A percentile compares a stretch with the other conserved stretches of the same genome.
Conservation (phyloP, 2,113 vertebrate genomes). For the Azemiops feae region DNA sequence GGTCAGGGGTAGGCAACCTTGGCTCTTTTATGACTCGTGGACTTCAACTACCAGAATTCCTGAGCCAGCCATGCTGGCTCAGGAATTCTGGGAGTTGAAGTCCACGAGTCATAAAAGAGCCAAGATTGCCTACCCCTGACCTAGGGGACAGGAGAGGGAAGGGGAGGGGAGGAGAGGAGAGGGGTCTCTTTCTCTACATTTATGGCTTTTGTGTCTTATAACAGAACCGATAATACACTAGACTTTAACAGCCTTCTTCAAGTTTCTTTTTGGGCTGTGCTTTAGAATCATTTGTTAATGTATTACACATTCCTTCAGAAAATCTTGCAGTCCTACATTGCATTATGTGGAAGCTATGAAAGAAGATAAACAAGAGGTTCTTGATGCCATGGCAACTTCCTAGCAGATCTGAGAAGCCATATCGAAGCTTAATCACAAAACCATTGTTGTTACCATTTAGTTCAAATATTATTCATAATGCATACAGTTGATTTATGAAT, state of each 20-base stretch:
- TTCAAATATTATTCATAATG: neutral
- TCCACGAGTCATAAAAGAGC: too few species aligned
- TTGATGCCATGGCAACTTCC: conserved; percentile 11
- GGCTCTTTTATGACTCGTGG: too few species aligned
- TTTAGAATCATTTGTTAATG: neutral
- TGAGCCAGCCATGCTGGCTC: too few species aligned
- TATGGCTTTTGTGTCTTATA: neutral
- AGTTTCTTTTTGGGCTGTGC: neutral
- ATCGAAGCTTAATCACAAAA: conserved; percentile 41
- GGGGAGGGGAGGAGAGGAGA: too few species aligned
- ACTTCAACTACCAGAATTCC: too few species aligned
- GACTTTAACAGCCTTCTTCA: neutral
- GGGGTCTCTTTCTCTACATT: neutral
- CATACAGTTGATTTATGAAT: neutral
- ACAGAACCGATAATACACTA: neutral
- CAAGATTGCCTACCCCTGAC: too few species aligned
- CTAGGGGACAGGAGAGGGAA: neutral
- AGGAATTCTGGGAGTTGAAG: too few species aligned
- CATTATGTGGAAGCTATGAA: conserved; percentile 19
- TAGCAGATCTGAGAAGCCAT: conserved; percentile 19
- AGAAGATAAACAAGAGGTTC: neutral
- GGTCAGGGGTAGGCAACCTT: neutral
- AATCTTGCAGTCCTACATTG: neutral
- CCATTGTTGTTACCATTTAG: conserved; percentile 54
- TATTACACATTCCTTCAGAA: neutral